Percentiles rank a stretch among this genome's conserved stretches.
Conservation (phyloP, 2,113 vertebrate genomes). For the Colius striatus region DNA sequence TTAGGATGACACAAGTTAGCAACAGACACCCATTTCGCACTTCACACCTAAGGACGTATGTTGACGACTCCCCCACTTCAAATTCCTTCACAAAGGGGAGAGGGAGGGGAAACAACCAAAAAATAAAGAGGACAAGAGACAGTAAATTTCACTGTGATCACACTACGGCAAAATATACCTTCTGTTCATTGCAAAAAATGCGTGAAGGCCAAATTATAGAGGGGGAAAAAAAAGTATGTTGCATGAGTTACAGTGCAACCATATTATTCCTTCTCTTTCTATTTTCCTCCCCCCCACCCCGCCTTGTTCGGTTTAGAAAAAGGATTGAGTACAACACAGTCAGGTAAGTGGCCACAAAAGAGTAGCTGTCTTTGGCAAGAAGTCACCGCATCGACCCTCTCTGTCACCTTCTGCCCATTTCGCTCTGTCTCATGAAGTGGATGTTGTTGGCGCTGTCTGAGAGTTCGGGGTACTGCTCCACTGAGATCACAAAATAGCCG, state of each 20-base stretch:
- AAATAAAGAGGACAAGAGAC: slow-evolving; percentile 74
- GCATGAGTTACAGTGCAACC: slow-evolving; percentile 89
- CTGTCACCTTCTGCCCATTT: slow-evolving; percentile 99
- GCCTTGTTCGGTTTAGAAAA: slow-evolving; percentile 80
- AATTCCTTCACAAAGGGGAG: slow-evolving; percentile 66
- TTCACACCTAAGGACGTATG: slow-evolving; percentile 62
- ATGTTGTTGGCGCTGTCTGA: slow-evolving; percentile 97
- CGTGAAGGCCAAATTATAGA: slow-evolving; percentile 85
- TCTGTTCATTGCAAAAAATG: slow-evolving; percentile 82
- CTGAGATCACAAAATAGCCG: slow-evolving; percentile 92
- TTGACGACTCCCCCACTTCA: slow-evolving; percentile 52
- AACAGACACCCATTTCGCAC: slow-evolving; percentile 72
- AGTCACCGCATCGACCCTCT: slow-evolving; percentile 80
- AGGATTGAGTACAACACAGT: slow-evolving; percentile 85
- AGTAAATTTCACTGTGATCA: slow-evolving; percentile 83
- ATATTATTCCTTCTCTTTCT: slow-evolving; percentile 71
- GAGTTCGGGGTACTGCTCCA: slow-evolving; percentile 97
- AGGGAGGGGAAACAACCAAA: background rate
- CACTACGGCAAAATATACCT: slow-evolving; percentile 79
- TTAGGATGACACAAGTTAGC: slow-evolving; percentile 68
- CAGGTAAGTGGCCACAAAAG: slow-evolving; percentile 89
- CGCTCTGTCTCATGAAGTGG: slow-evolving; percentile 99
- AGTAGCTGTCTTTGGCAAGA: slow-evolving; percentile 99
- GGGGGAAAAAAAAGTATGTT: slow-evolving; percentile 77
- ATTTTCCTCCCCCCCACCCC: slow-evolving; percentile 49